phyloP scores from a whole-genome alignment of 1,140 invertebrate species.

The Babylonia areolata region DNA sequence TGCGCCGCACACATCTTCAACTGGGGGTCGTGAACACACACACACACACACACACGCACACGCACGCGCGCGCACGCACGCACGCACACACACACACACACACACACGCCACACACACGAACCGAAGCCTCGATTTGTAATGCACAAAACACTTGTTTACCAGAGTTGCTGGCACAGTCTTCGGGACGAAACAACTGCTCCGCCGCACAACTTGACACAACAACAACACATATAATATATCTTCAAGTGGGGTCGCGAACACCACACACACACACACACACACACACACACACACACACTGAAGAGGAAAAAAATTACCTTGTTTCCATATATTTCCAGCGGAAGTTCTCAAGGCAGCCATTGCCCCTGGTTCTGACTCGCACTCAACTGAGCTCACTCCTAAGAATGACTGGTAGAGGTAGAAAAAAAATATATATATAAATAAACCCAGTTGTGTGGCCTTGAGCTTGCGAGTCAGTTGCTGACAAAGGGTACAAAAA shows the following conservation, averaged over 20 bases:
- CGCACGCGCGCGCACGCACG: background rate
- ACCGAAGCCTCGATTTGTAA: too few species aligned
- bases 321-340: background rate
- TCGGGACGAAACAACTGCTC: too few species aligned
- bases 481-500: too few species aligned
- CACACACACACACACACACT: background rate
- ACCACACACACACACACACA: background rate
- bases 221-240: too few species aligned
- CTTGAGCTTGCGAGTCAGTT: too few species aligned
- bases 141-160: too few species aligned
- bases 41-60: conserved; percentile 7
- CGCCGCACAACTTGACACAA: too few species aligned
- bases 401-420: too few species aligned
- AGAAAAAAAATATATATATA: too few species aligned
- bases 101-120: background rate
- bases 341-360: background rate
- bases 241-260: too few species aligned
- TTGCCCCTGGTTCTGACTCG: background rate
- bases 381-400: background rate
- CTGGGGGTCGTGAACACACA: background rate
- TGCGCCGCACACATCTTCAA: background rate
- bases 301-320: background rate
- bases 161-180: too few species aligned
- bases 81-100: background rate
- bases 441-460: too few species aligned